phyloP scores from a whole-genome alignment of 2,797 vertebrate species.

The Centroberyx gerrardi region DNA sequence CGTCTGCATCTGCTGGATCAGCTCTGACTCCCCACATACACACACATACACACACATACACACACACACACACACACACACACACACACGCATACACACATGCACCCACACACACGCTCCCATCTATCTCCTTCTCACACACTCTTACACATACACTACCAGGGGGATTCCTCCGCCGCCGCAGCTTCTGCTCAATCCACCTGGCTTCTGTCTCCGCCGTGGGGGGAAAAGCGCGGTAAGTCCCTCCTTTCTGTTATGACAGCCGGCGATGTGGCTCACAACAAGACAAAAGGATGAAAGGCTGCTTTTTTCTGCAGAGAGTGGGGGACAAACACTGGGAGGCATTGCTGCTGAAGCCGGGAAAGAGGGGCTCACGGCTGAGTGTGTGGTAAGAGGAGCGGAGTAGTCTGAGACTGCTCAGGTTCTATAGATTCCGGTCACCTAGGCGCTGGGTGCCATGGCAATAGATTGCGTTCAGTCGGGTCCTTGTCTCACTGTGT shows the following conservation, averaged over 20 bases:
- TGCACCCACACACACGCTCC: conserved; percentile 29
- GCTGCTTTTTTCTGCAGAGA: conserved; percentile 47
- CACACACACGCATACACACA: conserved; percentile 34
- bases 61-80: conserved; percentile 23
- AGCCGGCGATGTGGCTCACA: conserved; percentile 58
- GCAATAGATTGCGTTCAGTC: conserved; percentile 61
- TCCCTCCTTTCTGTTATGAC: conserved; percentile 71
- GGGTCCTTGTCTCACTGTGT: conserved; percentile 50
- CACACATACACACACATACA: conserved; percentile 32
- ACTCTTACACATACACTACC: conserved; percentile 79
- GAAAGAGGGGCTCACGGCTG: conserved; percentile 65
- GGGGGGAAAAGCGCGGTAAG: conserved; percentile 70
- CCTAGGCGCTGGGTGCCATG: conserved; percentile 59
- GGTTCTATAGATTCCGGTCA: conserved; percentile 74
- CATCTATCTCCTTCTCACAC: conserved; percentile 58
- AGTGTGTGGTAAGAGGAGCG: conserved; percentile 68
- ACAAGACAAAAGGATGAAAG: conserved; percentile 73
- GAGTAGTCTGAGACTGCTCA: conserved; percentile 65
- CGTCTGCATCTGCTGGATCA: conserved; percentile 84
- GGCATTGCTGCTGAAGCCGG: conserved; percentile 67
- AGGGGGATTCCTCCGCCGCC: conserved; percentile 80
- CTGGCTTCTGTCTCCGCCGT: conserved; percentile 60
- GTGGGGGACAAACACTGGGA: conserved; percentile 57
- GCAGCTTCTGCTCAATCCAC: conserved; percentile 71
- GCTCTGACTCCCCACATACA: conserved; percentile 70